These are phyloP conservation scores for Taenioides sp. DNA, from an alignment of 2,797 vertebrate species.

Conservation along the genomic window DNA sequence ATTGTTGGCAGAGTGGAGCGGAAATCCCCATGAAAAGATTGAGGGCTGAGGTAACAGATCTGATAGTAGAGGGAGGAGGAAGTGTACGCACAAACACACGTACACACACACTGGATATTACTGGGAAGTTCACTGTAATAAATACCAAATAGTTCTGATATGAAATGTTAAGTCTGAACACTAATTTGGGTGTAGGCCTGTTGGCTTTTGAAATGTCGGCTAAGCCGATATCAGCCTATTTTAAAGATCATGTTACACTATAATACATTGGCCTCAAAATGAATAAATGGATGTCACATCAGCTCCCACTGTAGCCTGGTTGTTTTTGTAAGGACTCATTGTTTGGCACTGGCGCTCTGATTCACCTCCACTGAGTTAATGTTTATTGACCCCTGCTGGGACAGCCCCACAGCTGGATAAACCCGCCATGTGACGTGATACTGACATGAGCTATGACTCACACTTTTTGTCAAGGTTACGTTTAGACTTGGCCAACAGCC, in stretches of 20 bases:
- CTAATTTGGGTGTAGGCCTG: too few species aligned
- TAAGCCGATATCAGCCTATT: too few species aligned
- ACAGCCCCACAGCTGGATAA: not conserved
- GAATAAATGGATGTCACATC: not conserved
- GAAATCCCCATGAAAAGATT: constrained; percentile 58
- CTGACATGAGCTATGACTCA: not conserved
- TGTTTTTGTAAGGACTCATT: not conserved
- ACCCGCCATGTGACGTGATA: not conserved
- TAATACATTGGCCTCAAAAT: not conserved
- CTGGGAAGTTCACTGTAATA: too few species aligned
- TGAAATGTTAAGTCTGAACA: too few species aligned
- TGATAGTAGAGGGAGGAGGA: not conserved
- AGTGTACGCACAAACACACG: not conserved
- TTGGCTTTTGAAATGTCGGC: too few species aligned
- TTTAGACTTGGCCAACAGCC: not conserved
- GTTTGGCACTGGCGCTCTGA: not conserved
- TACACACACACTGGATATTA: not conserved
- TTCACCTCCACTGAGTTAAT: not conserved
- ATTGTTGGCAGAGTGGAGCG: constrained; percentile 25
- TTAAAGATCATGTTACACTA: not conserved
- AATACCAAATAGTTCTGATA: too few species aligned
- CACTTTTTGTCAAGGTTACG: not conserved
- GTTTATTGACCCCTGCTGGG: not conserved
- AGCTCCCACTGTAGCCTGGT: not conserved
- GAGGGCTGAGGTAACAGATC: not conserved